These are phyloP conservation scores for Lithobates sylvaticus DNA, from an alignment of 2,797 vertebrate genomes.

Conservation along the genomic window DNA sequence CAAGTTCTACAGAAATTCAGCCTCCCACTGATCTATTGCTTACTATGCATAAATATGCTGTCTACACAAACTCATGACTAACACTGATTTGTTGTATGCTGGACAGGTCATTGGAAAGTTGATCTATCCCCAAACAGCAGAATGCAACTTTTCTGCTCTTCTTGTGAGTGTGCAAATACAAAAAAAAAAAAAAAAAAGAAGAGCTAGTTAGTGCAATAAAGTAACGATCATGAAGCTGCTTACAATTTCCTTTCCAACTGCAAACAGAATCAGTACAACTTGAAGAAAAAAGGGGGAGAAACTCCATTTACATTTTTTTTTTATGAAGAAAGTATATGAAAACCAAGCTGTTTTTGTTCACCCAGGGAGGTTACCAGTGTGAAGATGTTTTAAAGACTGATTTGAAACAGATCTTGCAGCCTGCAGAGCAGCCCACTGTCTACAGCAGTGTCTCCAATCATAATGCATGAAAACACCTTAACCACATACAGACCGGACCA, in stretches of 20 bases:
- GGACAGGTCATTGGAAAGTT: too few relatives aligned
- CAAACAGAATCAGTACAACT: neutral
- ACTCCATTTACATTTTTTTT: neutral
- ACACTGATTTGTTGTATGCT: too few relatives aligned
- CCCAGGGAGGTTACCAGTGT: slow-evolving; percentile 22
- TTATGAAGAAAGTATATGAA: neutral
- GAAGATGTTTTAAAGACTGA: slow-evolving; percentile 11
- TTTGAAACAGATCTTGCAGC: neutral
- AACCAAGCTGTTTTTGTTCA: slow-evolving; percentile 1
- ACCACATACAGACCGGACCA: too few relatives aligned
- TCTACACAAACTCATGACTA: too few relatives aligned
- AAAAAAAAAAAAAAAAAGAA: too few relatives aligned
- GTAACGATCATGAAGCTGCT: neutral
- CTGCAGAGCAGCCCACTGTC: slow-evolving; percentile 4
- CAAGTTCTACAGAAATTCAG: too few relatives aligned
- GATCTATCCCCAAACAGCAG: too few relatives aligned
- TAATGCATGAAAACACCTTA: too few relatives aligned
- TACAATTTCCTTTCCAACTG: neutral
- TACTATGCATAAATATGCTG: too few relatives aligned
- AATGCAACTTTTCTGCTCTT: too few relatives aligned
- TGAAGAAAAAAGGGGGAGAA: neutral
- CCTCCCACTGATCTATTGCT: too few relatives aligned
- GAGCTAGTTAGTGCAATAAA: neutral
- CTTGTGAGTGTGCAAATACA: too few relatives aligned
- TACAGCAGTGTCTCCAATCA: neutral